These are phyloP conservation scores for Cantharis rustica DNA, from an alignment of 2,888 invertebrate species.

Conservation along the genomic window DNA sequence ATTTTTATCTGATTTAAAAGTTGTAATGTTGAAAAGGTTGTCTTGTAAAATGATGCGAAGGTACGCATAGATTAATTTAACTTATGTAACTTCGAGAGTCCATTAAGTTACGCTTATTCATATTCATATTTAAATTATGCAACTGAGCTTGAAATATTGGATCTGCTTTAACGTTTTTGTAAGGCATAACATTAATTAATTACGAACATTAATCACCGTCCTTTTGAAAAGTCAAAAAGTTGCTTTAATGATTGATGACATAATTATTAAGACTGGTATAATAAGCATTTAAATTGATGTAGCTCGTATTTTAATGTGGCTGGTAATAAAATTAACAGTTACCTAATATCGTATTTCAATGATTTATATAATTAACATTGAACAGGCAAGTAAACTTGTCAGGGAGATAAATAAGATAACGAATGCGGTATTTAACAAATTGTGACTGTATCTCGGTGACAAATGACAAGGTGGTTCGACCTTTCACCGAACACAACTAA, in stretches of 20 bases:
- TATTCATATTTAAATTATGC: slow-evolving; percentile 8
- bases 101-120: not conserved
- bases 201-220: slow-evolving; percentile 40
- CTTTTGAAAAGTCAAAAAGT: slow-evolving; percentile 26
- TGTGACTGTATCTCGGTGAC: slow-evolving; percentile 38
- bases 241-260: slow-evolving; percentile 41
- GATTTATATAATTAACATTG: slow-evolving; percentile 33
- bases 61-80: not conserved
- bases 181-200: slow-evolving; percentile 38
- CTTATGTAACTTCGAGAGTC: not conserved
- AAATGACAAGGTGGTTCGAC: slow-evolving; percentile 38
- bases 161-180: slow-evolving; percentile 21
- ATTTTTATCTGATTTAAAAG: not conserved
- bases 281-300: slow-evolving; percentile 26
- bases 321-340: slow-evolving; percentile 28
- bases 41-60: not conserved
- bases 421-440: slow-evolving; percentile 41
- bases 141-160: slow-evolving; percentile 24
- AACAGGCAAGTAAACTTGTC: slow-evolving; percentile 32
- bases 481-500: slow-evolving; percentile 34
- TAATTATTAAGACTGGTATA: slow-evolving; percentile 39
- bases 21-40: not conserved
- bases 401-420: slow-evolving; percentile 36
- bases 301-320: slow-evolving; percentile 28
- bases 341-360: slow-evolving; percentile 22